Evolutionary conservation across 2,113 vertebrate species (phyloP), one percentile per base, ranked within the genome.

Genomic region (Marmota flaviventris): DNA sequence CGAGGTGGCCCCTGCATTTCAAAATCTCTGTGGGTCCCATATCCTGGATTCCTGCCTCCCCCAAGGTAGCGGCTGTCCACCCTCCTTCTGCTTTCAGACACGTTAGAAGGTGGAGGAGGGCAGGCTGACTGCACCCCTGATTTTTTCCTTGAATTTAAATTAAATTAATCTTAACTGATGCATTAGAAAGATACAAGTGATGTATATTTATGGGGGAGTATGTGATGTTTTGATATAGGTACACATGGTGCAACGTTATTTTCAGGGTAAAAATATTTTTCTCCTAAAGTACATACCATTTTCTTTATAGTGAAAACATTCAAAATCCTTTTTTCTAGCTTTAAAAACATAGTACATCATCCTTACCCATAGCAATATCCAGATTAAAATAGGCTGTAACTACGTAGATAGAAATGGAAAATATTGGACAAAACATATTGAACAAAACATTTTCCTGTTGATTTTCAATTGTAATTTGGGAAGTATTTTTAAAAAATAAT

Each of bases 391-490:
- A 75, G 84, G 58, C 22, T 58, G 5, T 84, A n/a, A n/a, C 77
- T 53, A 18, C 25, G 27, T 77, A 88, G 45, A 8, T 82, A 69
- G 48, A 94, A 88, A 85, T 56, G 24, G 69, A 85, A 94, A 91
- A 48, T 34, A 25, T 34, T 82, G 67, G 73, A 93, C 45, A 76
- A 75, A 63, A 29, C 51, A 53, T 53, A 16, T 53, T 53, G 51
- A 53, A 53, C 16, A 53, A 53, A 53, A 17, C 77, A 29, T 58
- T 97, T 94, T 91, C 56, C 51, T 58, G 53, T 86, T 85, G 56
- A 78, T 37, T 89, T 82, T 86, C 6, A 88, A 78, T 89, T 93
- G 34, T 75, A 61, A 78, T 77, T 92, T 75, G 58, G 61, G n/a
- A 86, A 75, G 5, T 58, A 27, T 34, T 37, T 85, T 34, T 63